These are phyloP conservation scores for Lycocorax pyrrhopterus DNA, from an alignment of 2,113 vertebrate genomes.

Conservation along the genomic window DNA sequence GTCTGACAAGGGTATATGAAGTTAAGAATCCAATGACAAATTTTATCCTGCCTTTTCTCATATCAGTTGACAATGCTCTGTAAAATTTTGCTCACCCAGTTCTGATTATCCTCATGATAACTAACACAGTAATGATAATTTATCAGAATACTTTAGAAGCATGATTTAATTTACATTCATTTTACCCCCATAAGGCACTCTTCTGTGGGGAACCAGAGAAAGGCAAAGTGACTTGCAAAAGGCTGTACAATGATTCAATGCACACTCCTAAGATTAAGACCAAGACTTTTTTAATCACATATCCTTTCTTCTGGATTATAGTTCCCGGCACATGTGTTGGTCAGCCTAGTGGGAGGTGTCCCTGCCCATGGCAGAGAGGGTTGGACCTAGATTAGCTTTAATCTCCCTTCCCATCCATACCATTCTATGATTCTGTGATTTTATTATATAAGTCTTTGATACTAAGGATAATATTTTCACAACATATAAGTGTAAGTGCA, in stretches of 20 bases:
- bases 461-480: background rate
- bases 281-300: background rate
- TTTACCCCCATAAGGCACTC: background rate
- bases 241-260: background rate
- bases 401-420: background rate
- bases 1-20: background rate
- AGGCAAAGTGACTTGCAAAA: background rate
- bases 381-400: background rate
- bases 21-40: background rate
- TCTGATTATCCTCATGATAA: background rate
- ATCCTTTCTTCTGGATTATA: background rate
- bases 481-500: background rate
- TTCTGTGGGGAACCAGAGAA: background rate
- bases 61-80: background rate
- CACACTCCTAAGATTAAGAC: background rate
- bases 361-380: rapidly evolving
- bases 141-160: background rate
- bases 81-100: background rate
- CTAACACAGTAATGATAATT: background rate
- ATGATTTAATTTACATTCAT: background rate
- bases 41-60: background rate
- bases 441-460: background rate
- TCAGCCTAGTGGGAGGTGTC: background rate
- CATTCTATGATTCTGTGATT: background rate
- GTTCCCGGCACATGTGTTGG: background rate